Percentiles rank a stretch among this genome's conserved stretches.
phyloP scores from a whole-genome alignment of 2,797 vertebrate species.

The Gymnothorax javanicus region DNA sequence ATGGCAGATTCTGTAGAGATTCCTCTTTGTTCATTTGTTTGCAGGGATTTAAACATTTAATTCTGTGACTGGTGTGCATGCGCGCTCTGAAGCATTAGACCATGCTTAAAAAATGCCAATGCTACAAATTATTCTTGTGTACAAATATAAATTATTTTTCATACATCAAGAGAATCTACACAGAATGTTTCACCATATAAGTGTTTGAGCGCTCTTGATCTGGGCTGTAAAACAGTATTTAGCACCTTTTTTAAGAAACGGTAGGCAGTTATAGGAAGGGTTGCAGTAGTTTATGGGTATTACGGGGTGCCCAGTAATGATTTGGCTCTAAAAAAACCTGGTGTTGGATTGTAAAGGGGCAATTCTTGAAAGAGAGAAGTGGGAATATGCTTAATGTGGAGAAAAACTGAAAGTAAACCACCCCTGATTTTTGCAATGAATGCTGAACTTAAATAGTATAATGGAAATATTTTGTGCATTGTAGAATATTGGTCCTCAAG shows the following conservation, averaged over 20 bases:
- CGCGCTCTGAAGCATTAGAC: not conserved
- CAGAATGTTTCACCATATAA: not conserved
- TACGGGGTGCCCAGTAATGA: not conserved
- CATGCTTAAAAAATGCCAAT: not conserved
- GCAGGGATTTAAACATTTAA: not conserved
- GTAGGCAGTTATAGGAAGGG: not conserved
- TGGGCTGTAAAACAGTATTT: not conserved
- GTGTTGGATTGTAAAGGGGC: not conserved
- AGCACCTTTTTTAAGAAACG: not conserved
- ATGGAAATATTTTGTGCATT: not conserved
- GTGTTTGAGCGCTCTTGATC: conserved; percentile 12
- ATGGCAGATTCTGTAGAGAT: not conserved
- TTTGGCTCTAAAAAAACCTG: not conserved
- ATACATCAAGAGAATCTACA: not conserved
- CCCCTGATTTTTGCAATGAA: not conserved
- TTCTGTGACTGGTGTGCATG: not conserved
- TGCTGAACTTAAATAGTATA: not conserved
- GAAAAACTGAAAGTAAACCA: not conserved
- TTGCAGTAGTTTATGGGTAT: not conserved
- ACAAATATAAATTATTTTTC: not conserved
- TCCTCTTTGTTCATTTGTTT: not conserved
- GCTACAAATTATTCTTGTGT: not conserved
- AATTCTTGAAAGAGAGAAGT: not conserved
- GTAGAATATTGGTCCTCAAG: conserved; percentile 10
- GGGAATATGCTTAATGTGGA: not conserved